These are phyloP conservation scores for Brachystomella parvula DNA, from an alignment of 1,140 invertebrate species.

Conservation along the genomic window DNA sequence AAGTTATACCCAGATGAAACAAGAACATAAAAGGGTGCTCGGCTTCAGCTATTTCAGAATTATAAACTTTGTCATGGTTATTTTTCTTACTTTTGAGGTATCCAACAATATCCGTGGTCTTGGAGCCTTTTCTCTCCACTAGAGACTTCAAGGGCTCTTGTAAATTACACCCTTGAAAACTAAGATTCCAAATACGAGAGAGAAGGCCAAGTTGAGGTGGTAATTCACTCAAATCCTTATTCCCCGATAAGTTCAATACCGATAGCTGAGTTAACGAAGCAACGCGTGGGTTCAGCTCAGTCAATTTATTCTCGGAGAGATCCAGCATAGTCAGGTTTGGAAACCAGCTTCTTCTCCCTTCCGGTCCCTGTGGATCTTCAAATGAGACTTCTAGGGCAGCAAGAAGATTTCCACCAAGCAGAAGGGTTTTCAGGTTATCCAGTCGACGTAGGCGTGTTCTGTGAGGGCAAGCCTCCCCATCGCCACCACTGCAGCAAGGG, in stretches of 20 bases:
- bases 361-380: conserved; percentile 1
- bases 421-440: conserved; percentile 69
- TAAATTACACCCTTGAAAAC: conserved; percentile 77
- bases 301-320: conserved; percentile 77
- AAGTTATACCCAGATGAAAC: too few species aligned
- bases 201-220: conserved; percentile 91
- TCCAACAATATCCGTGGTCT: conserved; percentile 92
- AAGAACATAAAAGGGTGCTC: background rate
- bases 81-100: conserved; percentile 75
- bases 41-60: too few species aligned
- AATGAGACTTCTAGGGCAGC: background rate
- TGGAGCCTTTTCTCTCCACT: conserved; percentile 85
- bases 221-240: conserved; percentile 71
- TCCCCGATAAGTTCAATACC: conserved; percentile 87
- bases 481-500: conserved; percentile 7
- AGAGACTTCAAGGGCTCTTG: conserved; percentile 85
- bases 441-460: conserved; percentile 67
- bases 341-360: conserved; percentile 53
- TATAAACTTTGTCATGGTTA: too few species aligned
- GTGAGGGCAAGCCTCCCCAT: conserved; percentile 56
- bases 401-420: conserved; percentile 77
- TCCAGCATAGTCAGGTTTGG: conserved; percentile 92
- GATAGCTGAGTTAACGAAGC: conserved; percentile 80
- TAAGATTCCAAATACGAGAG: conserved; percentile 89
- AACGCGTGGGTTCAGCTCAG: conserved; percentile 71